phyloP scores from a whole-genome alignment of 2,888 invertebrate genomes.

The Pocota personata region DNA sequence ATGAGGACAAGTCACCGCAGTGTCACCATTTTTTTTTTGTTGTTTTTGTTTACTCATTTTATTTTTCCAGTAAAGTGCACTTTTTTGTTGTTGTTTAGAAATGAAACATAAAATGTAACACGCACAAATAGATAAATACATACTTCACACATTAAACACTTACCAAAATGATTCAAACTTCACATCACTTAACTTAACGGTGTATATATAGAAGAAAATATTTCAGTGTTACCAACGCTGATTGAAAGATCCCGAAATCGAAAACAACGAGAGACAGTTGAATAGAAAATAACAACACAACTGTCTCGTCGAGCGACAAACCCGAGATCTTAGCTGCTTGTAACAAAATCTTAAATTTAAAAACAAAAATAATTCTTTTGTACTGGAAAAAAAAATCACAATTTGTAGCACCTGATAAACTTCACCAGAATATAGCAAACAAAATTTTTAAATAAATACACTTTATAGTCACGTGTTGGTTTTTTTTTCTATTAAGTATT shows the following conservation, averaged over 20 bases:
- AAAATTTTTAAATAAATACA: slow-evolving; percentile 56
- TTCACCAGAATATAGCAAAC: slow-evolving; percentile 16
- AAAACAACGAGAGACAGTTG: slow-evolving; percentile 82
- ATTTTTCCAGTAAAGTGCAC: background rate
- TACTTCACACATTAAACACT: background rate
- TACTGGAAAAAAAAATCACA: background rate
- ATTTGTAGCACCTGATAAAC: slow-evolving; percentile 37
- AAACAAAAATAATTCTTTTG: slow-evolving; percentile 13
- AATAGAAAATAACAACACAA: slow-evolving; percentile 77
- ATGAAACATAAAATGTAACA: background rate
- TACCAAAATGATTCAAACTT: background rate
- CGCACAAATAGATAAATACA: background rate
- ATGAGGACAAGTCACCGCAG: slow-evolving; percentile 21
- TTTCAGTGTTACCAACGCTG: slow-evolving; percentile 74
- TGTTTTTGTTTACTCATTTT: background rate
- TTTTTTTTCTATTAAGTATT: slow-evolving; percentile 1
- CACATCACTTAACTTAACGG: slow-evolving; percentile 7
- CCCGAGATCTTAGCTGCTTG: slow-evolving; percentile 80
- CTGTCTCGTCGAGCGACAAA: slow-evolving; percentile 82
- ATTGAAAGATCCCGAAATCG: slow-evolving; percentile 82
- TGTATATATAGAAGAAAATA: background rate
- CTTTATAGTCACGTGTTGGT: slow-evolving; percentile 41
- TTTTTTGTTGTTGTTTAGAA: background rate
- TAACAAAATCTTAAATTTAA: slow-evolving; percentile 34
- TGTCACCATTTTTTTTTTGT: background rate